Percentiles rank a stretch among this genome's conserved stretches.
Evolutionary conservation across 1,140 invertebrate species (phyloP).

Genomic region (Aleiodes sp.): DNA sequence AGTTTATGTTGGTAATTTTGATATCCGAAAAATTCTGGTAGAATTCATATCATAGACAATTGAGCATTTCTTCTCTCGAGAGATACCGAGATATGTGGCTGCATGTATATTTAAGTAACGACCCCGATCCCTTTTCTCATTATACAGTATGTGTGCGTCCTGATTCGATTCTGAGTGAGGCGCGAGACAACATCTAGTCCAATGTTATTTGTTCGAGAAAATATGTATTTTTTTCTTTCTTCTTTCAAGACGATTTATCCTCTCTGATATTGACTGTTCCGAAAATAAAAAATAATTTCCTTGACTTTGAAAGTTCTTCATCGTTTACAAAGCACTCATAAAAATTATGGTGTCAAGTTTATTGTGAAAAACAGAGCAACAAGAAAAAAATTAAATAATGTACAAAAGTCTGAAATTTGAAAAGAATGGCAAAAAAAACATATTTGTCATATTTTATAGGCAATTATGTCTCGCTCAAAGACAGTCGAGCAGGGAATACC

Average conservation of each 20-base stretch:
- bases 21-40: neutral
- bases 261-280: no score
- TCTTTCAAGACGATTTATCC: no score
- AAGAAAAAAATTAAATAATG: neutral
- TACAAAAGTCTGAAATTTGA: neutral
- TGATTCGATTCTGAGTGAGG: slow-evolving; percentile 47
- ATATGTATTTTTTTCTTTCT: neutral
- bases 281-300: no score
- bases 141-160: slow-evolving; percentile 57
- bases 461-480: neutral
- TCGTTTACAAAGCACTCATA: no score
- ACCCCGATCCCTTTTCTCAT: slow-evolving; percentile 58
- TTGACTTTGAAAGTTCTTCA: no score
- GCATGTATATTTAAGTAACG: slow-evolving; percentile 67
- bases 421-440: neutral
- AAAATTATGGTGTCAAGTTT: no score
- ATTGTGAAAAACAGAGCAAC: no score
- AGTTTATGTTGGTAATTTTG: neutral
- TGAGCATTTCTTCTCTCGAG: slow-evolving; percentile 48
- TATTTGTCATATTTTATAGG: neutral
- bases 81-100: slow-evolving; percentile 47
- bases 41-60: slow-evolving; percentile 53
- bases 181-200: slow-evolving; percentile 13
- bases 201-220: slow-evolving; percentile 18
- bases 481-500: slow-evolving; percentile 52